Conservation (phyloP, 2,888 invertebrate species). For the Anagyrus pseudococci region DNA sequence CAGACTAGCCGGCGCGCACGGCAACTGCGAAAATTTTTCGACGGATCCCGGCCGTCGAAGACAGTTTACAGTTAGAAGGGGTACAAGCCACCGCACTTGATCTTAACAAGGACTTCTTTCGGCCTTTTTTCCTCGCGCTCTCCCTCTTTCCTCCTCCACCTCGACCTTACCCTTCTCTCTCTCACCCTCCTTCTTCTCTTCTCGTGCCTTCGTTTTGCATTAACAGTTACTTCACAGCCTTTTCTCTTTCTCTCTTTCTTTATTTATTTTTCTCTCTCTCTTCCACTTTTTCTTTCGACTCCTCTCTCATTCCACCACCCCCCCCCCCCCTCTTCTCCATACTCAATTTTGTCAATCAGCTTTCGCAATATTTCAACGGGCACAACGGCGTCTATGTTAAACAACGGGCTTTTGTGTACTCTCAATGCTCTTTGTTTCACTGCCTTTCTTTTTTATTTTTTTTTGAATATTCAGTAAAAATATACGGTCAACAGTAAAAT, state of each 20-base stretch:
- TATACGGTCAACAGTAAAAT: no score
- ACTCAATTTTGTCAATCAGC: no score
- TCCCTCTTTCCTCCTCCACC: slow-evolving; percentile 3
- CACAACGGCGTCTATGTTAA: no score
- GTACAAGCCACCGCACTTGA: slow-evolving; percentile 15
- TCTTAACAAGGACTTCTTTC: slow-evolving; percentile 26
- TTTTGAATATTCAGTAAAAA: no score
- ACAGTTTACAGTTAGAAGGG: slow-evolving; percentile 22
- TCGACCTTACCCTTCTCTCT: not conserved
- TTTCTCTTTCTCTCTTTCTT: not conserved
- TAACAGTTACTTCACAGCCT: not conserved
- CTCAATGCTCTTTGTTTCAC: no score
- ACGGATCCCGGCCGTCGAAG: slow-evolving; percentile 6
- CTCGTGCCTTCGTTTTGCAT: not conserved
- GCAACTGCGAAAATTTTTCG: slow-evolving; percentile 14
- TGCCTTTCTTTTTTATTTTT: no score
- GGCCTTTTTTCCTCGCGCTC: slow-evolving; percentile 16
- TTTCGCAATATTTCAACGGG: no score
- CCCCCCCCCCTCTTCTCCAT: no score
- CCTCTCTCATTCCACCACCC: no score
- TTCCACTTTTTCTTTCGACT: no score
- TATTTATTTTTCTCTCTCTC: not conserved
- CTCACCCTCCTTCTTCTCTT: not conserved
- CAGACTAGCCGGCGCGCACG: not conserved
- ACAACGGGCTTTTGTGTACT: no score